Evolutionary conservation across 2,888 invertebrate genomes (phyloP).

Genomic region (Girardia tigrina): DNA sequence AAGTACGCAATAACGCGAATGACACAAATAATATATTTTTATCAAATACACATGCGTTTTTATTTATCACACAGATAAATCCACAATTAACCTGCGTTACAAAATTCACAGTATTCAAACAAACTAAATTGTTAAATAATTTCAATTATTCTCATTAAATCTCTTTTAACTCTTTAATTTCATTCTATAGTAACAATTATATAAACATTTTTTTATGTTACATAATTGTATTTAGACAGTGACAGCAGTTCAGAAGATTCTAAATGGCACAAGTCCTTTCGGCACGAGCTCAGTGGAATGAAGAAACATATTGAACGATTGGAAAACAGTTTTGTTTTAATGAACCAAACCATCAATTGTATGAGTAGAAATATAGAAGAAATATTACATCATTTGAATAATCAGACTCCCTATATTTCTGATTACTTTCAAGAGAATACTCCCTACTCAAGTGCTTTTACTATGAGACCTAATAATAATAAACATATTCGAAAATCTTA

Average conservation of each 20-base stretch:
- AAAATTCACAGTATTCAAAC: no score
- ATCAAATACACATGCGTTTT: no score
- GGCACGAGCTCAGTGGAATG: constrained; percentile 8
- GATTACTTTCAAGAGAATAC: neutral
- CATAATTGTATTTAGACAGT: no score
- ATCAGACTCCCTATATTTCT: neutral
- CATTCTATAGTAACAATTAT: no score
- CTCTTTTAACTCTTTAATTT: no score
- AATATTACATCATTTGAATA: neutral
- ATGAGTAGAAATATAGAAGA: constrained; percentile 7
- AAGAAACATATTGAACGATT: constrained; percentile 4
- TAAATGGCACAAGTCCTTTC: constrained; percentile 2
- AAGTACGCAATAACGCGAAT: no score
- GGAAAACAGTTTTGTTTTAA: neutral
- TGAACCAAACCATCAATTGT: constrained; percentile 2
- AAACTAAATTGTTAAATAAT: no score
- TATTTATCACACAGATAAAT: no score
- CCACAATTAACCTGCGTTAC: no score
- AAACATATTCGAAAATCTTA: neutral
- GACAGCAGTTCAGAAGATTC: neutral
- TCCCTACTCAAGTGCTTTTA: neutral
- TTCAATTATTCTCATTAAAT: no score
- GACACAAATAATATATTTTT: no score
- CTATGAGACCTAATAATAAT: neutral
- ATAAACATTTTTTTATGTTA: no score